Evolutionary conservation across 2,888 invertebrate genomes (phyloP).

Genomic region (Pammene aurita): DNA sequence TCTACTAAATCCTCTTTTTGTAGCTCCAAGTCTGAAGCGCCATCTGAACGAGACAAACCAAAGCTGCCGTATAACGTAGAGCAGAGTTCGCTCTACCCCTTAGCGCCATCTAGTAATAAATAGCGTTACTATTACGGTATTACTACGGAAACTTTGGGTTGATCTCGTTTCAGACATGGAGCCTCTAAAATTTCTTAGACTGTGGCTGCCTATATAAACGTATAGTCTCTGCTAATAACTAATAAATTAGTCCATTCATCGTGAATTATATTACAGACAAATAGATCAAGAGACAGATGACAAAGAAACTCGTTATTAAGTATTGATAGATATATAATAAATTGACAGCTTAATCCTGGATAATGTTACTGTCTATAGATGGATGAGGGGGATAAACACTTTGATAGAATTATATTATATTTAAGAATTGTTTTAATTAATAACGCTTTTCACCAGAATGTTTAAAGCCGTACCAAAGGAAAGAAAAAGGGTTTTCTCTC

Average conservation of each 20-base stretch:
- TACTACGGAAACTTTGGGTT: too few species aligned
- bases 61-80: too few species aligned
- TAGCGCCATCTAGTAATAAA: too few species aligned
- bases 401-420: background rate
- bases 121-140: too few species aligned
- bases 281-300: background rate
- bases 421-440: background rate
- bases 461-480: background rate
- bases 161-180: too few species aligned
- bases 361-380: background rate
- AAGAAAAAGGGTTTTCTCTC: background rate
- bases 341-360: background rate
- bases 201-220: too few species aligned
- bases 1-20: too few species aligned
- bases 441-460: background rate
- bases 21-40: too few species aligned
- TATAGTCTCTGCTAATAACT: too few species aligned
- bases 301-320: background rate
- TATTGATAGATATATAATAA: background rate
- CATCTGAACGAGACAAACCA: too few species aligned
- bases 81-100: too few species aligned
- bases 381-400: background rate
- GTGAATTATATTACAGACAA: background rate
- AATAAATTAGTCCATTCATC: background rate
- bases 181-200: too few species aligned